Evolutionary conservation across 1,140 invertebrate genomes (phyloP).

Genomic region (Neodiprion pinetum): DNA sequence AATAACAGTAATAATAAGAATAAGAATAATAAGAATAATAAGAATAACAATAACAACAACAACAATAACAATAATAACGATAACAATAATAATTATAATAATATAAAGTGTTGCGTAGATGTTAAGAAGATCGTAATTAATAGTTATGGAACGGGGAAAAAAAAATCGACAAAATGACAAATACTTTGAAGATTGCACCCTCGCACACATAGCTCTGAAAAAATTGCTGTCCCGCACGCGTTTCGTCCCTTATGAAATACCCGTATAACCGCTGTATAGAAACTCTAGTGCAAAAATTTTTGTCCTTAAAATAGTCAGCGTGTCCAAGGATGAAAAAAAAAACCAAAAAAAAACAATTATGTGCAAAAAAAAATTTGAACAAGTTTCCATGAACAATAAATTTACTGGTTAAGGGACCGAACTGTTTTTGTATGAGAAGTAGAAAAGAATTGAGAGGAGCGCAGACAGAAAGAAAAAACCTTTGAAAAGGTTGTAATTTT

Average conservation of each 20-base stretch:
- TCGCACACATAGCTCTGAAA: not conserved
- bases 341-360: too few species aligned
- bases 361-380: too few species aligned
- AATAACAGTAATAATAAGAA: not conserved
- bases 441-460: too few species aligned
- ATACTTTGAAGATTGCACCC: not conserved
- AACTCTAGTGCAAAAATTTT: not conserved
- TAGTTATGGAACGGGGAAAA: slow-evolving; percentile 1
- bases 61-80: slow-evolving; percentile 8
- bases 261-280: not conserved
- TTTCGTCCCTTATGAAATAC: not conserved
- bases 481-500: too few species aligned
- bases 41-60: not conserved
- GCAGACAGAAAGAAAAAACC: too few species aligned
- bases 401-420: too few species aligned
- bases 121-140: slow-evolving; percentile 12
- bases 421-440: too few species aligned
- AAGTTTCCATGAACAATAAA: too few species aligned
- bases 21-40: not conserved
- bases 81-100: not conserved
- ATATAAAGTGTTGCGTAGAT: slow-evolving; percentile 18
- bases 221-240: not conserved
- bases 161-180: not conserved
- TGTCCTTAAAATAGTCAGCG: not conserved
- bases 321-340: not conserved